These are phyloP conservation scores for Drosophila nr. fundita DNA, from an alignment of 2,888 invertebrate species.

Conservation along the genomic window DNA sequence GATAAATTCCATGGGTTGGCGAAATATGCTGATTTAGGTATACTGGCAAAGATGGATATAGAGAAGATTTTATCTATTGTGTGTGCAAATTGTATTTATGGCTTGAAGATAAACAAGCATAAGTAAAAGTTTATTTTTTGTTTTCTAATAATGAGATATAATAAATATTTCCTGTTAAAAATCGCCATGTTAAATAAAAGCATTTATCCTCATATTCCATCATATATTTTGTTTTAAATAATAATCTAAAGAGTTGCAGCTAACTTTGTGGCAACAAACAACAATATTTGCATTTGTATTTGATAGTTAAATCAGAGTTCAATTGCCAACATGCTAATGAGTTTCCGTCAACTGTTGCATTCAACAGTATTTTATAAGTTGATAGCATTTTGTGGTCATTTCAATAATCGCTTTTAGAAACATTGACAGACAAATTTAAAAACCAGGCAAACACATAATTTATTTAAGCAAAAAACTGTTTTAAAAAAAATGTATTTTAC, in stretches of 20 bases:
- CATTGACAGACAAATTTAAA: too few species aligned
- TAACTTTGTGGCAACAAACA: not conserved
- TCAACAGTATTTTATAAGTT: not conserved
- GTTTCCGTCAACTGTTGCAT: not conserved
- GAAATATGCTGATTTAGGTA: too few species aligned
- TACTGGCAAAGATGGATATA: rapidly evolving
- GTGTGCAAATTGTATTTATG: not conserved
- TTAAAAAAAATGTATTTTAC: not conserved
- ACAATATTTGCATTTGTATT: not conserved
- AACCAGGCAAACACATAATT: too few species aligned
- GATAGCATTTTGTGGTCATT: not conserved
- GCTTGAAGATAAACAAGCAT: not conserved
- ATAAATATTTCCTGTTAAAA: not conserved
- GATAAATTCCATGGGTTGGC: too few species aligned
- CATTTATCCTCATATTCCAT: not conserved
- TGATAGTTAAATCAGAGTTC: not conserved
- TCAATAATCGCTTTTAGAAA: not conserved
- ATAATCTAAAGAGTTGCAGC: not conserved
- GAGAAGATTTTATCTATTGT: not conserved
- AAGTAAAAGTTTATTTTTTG: not conserved
- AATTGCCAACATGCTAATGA: not conserved
- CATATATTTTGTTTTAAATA: not conserved
- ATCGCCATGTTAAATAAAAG: not conserved
- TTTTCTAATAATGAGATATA: not conserved
- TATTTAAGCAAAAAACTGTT: not conserved